Evolutionary conservation across 2,888 invertebrate species (phyloP).

Genomic region (Agriopis aurantiaria): DNA sequence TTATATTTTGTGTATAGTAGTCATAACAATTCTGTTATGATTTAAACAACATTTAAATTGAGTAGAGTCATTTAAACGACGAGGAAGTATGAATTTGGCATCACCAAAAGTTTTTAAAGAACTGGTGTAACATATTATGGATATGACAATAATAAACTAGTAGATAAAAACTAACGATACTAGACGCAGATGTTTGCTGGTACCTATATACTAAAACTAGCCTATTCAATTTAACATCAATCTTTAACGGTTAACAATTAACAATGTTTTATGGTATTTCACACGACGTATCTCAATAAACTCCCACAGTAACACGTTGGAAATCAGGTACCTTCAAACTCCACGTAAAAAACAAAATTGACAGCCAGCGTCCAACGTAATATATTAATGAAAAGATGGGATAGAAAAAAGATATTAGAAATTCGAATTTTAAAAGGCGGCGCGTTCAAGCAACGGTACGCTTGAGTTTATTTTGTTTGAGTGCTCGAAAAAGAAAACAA

Average conservation of each 20-base stretch:
- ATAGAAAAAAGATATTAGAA: conserved; percentile 74
- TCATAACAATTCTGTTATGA: conserved; percentile 5
- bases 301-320: conserved; percentile 67
- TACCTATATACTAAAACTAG: conserved; percentile 13
- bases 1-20: conserved; percentile 47
- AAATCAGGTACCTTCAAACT: conserved; percentile 68
- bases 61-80: neutral
- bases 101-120: conserved; percentile 22
- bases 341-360: conserved; percentile 70
- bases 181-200: conserved; percentile 4
- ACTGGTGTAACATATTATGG: conserved; percentile 4
- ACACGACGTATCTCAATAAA: conserved; percentile 62
- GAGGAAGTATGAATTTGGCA: conserved; percentile 19
- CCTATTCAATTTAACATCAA: conserved; percentile 41
- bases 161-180: neutral
- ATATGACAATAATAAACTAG: conserved; percentile 7
- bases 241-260: conserved; percentile 50
- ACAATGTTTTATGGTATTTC: conserved; percentile 60
- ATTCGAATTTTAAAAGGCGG: conserved; percentile 82
- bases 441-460: conserved; percentile 76
- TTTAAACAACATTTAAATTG: conserved; percentile 2
- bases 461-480: conserved; percentile 81
- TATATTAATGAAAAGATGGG: conserved; percentile 85
- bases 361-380: conserved; percentile 77
- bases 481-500: conserved; percentile 81